These are phyloP conservation scores for Marmota flaviventris DNA, from an alignment of 2,113 vertebrate genomes.

Conservation along the genomic window DNA sequence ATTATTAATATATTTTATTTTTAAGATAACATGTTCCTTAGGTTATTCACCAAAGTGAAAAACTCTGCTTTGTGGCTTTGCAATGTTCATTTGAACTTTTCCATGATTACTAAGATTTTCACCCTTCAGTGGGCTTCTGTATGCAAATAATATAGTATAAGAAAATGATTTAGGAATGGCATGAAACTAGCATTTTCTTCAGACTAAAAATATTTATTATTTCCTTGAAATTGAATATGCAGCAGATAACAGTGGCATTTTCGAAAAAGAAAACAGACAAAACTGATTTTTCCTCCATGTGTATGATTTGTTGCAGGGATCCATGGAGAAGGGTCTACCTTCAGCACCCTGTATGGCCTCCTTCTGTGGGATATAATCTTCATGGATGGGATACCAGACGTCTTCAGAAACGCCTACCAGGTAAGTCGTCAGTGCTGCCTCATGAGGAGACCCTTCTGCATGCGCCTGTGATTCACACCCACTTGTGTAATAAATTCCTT, in stretches of 20 bases:
- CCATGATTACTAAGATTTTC: background rate
- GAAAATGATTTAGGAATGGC: background rate
- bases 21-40: background rate
- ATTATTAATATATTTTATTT: no score
- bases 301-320: slow-evolving; percentile 89
- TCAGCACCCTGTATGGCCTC: slow-evolving; percentile 93
- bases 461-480: rapidly evolving
- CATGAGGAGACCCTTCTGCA: rapidly evolving
- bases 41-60: background rate
- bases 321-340: slow-evolving; percentile 97
- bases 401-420: slow-evolving; percentile 96
- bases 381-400: slow-evolving; percentile 93
- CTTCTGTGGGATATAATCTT: slow-evolving; percentile 97
- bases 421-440: slow-evolving; percentile 79
- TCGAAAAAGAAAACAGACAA: background rate
- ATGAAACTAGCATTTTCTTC: background rate
- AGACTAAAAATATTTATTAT: background rate
- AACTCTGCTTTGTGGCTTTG: background rate
- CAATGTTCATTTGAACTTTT: background rate
- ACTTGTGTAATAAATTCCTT: background rate
- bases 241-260: background rate
- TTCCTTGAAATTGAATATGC: background rate
- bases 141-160: background rate
- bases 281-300: background rate
- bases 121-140: background rate